A percentile compares a stretch with the other conserved stretches of the same genome.
These are phyloP conservation scores for Dimorphilus gyrociliatus DNA, from an alignment of 2,888 invertebrate species.

Conservation along the genomic window DNA sequence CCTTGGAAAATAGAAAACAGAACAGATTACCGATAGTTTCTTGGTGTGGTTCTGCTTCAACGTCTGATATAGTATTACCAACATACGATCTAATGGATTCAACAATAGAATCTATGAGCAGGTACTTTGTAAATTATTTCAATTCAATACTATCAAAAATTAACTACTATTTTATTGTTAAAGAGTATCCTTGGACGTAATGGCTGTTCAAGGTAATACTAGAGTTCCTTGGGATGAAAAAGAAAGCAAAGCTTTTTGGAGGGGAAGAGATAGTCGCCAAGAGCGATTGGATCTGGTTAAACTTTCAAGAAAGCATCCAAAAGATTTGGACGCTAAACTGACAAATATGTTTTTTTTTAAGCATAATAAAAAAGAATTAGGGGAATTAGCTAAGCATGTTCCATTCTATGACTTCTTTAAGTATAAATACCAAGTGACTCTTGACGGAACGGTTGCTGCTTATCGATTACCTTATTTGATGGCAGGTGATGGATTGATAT, in stretches of 20 bases:
- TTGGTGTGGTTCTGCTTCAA: conserved; percentile 80
- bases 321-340: conserved; percentile 71
- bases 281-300: conserved; percentile 66
- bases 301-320: conserved; percentile 54
- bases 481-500: conserved; percentile 65
- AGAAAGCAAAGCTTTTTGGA: conserved; percentile 63
- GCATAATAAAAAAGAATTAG: conserved; percentile 64
- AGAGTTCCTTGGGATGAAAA: conserved; percentile 54
- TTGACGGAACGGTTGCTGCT: conserved; percentile 92
- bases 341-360: conserved; percentile 92
- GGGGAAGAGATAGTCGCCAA: conserved; percentile 75
- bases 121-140: conserved; percentile 40
- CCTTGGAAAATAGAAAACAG: conserved; percentile 43
- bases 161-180: conserved; percentile 3
- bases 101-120: conserved; percentile 76
- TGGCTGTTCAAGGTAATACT: conserved; percentile 69
- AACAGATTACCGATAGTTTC: conserved; percentile 66
- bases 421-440: conserved; percentile 83
- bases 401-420: conserved; percentile 86
- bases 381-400: conserved; percentile 63
- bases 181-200: conserved; percentile 72
- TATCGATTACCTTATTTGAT: conserved; percentile 81
- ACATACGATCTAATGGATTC: conserved; percentile 89
- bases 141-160: not conserved
- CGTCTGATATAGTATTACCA: conserved; percentile 75